Evolutionary conservation across 2,797 vertebrate species (phyloP).

Genomic region (Strix occidentalis): DNA sequence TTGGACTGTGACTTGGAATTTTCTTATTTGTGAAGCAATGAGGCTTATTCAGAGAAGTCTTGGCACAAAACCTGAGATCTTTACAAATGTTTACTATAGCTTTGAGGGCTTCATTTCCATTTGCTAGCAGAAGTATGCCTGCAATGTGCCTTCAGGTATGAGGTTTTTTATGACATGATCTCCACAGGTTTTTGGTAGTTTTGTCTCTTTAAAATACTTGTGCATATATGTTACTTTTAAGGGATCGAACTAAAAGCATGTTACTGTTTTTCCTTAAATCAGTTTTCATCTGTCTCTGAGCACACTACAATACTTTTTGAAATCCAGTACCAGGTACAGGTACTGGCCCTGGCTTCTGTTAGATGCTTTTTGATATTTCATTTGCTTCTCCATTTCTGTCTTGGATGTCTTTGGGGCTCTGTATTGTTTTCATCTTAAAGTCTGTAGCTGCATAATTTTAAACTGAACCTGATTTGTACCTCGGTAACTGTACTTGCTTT

Average conservation of each 20-base stretch:
- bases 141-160: constrained; percentile 49
- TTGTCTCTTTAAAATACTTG: background rate
- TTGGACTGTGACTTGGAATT: background rate
- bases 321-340: background rate
- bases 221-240: background rate
- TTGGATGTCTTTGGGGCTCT: background rate
- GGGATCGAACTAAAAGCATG: background rate
- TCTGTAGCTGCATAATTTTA: background rate
- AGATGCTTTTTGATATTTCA: background rate
- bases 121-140: constrained; percentile 34
- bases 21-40: background rate
- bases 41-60: constrained; percentile 10
- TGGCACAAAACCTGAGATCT: constrained; percentile 28
- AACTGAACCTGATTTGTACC: background rate
- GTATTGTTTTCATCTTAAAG: background rate
- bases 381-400: background rate
- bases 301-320: background rate
- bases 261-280: background rate
- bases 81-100: constrained; percentile 39
- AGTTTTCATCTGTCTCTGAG: background rate
- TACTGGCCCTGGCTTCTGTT: background rate
- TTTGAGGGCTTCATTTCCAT: constrained; percentile 49
- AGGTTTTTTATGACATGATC: constrained; percentile 37
- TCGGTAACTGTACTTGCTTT: background rate
- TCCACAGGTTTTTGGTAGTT: background rate